These are phyloP conservation scores for Mormoops blainvillei DNA, from an alignment of 2,113 vertebrate genomes.

Conservation along the genomic window DNA sequence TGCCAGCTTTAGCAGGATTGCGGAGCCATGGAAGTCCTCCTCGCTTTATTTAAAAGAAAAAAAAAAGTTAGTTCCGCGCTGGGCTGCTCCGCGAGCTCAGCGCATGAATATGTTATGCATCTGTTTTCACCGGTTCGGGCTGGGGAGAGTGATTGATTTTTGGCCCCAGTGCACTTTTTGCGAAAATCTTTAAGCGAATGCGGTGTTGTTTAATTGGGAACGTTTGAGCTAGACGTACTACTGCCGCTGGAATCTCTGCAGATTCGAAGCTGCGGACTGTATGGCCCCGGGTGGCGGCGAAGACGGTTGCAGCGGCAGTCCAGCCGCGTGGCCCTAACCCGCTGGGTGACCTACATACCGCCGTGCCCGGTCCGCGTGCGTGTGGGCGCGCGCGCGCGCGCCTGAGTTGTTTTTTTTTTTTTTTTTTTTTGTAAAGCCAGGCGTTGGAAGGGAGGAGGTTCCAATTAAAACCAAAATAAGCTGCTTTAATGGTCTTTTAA, in stretches of 20 bases:
- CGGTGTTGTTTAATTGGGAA: conserved; percentile 87
- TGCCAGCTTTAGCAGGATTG: conserved; percentile 76
- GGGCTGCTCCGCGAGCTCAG: conserved; percentile 77
- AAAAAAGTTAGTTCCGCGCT: conserved; percentile 70
- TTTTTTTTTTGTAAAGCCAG: conserved; percentile 61
- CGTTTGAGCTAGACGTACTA: conserved; percentile 78
- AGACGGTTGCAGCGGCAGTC: conserved; percentile 12
- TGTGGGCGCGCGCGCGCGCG: background rate
- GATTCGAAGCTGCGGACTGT: conserved; percentile 77
- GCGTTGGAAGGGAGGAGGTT: conserved; percentile 84
- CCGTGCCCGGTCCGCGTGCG: background rate
- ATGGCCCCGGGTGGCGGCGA: background rate
- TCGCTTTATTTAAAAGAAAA: conserved; percentile 54
- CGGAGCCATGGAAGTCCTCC: conserved; percentile 55
- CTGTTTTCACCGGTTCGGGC: conserved; percentile 80
- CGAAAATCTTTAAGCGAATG: conserved; percentile 84
- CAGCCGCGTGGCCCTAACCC: conserved; percentile 51
- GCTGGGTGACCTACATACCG: conserved; percentile 82
- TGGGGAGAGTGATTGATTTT: conserved; percentile 80
- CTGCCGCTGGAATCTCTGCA: conserved; percentile 79
- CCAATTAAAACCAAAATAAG: conserved; percentile 98
- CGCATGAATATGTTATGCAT: conserved; percentile 82
- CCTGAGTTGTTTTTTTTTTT: background rate
- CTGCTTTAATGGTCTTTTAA: conserved; percentile 99
- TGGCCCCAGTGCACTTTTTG: conserved; percentile 79